These are phyloP conservation scores for Platyura marginata DNA, from an alignment of 1,140 invertebrate genomes.

Conservation along the genomic window DNA sequence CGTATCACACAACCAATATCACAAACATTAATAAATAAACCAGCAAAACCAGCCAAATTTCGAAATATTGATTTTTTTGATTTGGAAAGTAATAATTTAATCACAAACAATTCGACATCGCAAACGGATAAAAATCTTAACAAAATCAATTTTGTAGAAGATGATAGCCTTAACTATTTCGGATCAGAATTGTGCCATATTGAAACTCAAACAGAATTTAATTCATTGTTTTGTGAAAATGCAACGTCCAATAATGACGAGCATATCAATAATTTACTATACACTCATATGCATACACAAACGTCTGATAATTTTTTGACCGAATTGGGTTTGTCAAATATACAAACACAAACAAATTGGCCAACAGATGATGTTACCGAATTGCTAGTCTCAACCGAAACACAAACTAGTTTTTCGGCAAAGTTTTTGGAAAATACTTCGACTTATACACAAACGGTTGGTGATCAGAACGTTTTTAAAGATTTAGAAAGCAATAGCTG, in stretches of 20 bases:
- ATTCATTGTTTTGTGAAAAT: not conserved
- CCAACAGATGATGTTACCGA: slow-evolving; percentile 17
- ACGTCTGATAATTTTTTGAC: slow-evolving; percentile 32
- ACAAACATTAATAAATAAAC: not conserved
- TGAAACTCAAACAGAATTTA: slow-evolving; percentile 27
- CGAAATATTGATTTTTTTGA: not conserved
- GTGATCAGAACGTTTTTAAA: no score
- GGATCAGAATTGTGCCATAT: slow-evolving; percentile 9
- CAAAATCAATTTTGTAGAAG: not conserved
- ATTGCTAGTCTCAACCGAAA: slow-evolving; percentile 25
- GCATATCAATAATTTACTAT: slow-evolving; percentile 27
- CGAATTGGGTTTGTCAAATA: slow-evolving; percentile 33
- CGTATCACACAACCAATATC: not conserved
- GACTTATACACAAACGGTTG: not conserved
- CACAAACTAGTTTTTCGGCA: slow-evolving; percentile 19
- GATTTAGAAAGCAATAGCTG: no score
- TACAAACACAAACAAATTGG: slow-evolving; percentile 39
- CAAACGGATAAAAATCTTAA: not conserved
- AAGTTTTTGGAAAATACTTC: slow-evolving; percentile 5
- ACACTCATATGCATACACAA: slow-evolving; percentile 37
- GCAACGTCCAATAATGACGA: slow-evolving; percentile 20
- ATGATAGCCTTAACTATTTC: not conserved
- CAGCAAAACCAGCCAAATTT: not conserved
- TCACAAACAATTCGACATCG: not conserved
- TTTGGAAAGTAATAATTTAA: not conserved